phyloP scores from a whole-genome alignment of 2,888 invertebrate genomes.

The Drosophila siamana region DNA sequence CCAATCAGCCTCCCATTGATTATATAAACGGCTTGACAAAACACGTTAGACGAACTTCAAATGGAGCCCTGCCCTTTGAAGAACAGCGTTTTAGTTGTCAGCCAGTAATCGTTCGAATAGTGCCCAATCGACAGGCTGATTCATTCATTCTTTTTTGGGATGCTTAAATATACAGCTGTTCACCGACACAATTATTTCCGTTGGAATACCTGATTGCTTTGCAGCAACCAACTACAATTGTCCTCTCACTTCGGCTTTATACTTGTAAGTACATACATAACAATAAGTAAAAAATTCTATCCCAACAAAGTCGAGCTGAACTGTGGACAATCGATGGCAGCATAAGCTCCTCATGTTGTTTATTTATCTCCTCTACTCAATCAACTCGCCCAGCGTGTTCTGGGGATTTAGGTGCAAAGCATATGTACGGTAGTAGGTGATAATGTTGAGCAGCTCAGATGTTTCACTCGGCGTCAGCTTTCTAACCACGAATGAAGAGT shows the following conservation, averaged over 20 bases:
- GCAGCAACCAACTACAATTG: constrained; percentile 75
- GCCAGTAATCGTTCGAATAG: too few relatives aligned
- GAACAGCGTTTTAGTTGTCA: too few relatives aligned
- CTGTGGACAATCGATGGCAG: constrained; percentile 80
- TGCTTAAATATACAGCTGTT: not conserved
- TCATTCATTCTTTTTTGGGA: not conserved
- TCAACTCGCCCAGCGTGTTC: constrained; percentile 84
- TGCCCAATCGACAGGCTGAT: not conserved
- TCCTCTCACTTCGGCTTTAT: too few relatives aligned
- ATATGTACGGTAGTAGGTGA: constrained; percentile 86
- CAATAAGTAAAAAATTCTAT: too few relatives aligned
- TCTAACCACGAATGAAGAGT: constrained; percentile 76
- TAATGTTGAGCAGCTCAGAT: constrained; percentile 86
- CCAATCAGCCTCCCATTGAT: not conserved
- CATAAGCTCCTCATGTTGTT: too few relatives aligned
- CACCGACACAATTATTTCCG: too few relatives aligned
- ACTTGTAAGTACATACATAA: too few relatives aligned
- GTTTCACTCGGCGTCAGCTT: constrained; percentile 85
- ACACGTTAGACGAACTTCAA: too few relatives aligned
- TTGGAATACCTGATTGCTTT: constrained; percentile 16
- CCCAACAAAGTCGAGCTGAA: constrained; percentile 87
- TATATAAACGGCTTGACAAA: not conserved
- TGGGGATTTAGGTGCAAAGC: constrained; percentile 85
- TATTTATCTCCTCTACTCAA: too few relatives aligned
- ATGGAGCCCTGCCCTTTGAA: too few relatives aligned